Evolutionary conservation across 2,113 vertebrate genomes (phyloP).

Genomic region (Heliornis fulica): DNA sequence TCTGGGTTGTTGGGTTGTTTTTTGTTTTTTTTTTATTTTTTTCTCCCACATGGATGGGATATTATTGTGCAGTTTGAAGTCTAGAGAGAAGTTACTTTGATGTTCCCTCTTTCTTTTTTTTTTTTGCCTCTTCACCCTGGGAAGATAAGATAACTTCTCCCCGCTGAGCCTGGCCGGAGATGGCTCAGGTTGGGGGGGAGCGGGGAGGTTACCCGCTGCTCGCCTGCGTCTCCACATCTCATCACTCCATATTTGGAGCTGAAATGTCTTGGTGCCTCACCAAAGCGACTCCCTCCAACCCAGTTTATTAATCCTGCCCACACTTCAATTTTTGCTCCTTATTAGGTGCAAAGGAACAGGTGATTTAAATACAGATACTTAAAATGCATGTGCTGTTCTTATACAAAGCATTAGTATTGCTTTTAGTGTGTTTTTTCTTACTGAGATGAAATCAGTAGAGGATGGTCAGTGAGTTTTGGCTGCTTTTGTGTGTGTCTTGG

Average conservation of each 20-base stretch:
- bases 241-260: not conserved
- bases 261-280: not conserved
- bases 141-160: not conserved
- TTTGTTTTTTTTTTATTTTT: not conserved
- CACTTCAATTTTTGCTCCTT: not conserved
- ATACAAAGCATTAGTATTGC: not conserved
- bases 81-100: not conserved
- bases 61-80: not conserved
- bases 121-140: not conserved
- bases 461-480: not conserved
- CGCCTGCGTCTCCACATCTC: fast-evolving
- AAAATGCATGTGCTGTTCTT: not conserved
- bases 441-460: not conserved
- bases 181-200: not conserved
- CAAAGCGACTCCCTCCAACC: not conserved
- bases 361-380: not conserved
- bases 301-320: not conserved
- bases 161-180: fast-evolving
- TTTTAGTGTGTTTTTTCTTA: not conserved
- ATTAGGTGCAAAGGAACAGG: not conserved
- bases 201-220: not conserved
- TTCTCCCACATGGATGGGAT: not conserved
- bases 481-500: constrained; percentile 3
- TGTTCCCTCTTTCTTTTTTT: not conserved
- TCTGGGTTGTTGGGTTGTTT: not conserved